These are phyloP conservation scores for Lasioglossum lativentre DNA, from an alignment of 2,888 invertebrate species.

Conservation along the genomic window DNA sequence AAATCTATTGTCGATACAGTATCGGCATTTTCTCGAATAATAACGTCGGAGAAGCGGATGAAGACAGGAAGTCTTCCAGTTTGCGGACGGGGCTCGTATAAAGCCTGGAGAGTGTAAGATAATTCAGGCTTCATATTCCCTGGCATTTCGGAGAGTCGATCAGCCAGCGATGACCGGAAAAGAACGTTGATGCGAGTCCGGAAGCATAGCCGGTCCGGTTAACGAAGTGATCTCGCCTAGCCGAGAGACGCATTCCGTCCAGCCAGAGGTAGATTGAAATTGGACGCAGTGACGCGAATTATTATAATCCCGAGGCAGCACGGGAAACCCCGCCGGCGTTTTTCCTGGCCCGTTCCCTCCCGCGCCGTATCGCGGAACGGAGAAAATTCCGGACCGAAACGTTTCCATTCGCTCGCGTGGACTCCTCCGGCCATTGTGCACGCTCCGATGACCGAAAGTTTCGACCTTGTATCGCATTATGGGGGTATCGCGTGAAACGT, in stretches of 20 bases:
- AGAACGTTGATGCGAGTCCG: conserved; percentile 33
- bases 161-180: conserved; percentile 35
- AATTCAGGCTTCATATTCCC: conserved; percentile 24
- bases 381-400: conserved; percentile 57
- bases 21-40: neutral
- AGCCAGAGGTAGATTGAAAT: conserved; percentile 80
- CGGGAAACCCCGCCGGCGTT: conserved; percentile 52
- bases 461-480: conserved; percentile 1
- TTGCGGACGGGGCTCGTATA: neutral
- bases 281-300: conserved; percentile 82
- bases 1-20: neutral
- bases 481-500: neutral
- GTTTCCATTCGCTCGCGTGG: conserved; percentile 46
- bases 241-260: conserved; percentile 51
- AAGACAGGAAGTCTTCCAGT: neutral
- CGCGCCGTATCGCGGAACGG: conserved; percentile 33
- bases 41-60: neutral
- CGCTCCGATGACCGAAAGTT: conserved; percentile 20
- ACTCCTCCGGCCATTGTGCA: conserved; percentile 45
- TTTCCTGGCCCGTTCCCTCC: conserved; percentile 40
- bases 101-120: neutral
- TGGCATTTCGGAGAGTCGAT: neutral
- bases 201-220: conserved; percentile 44
- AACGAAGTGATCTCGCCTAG: conserved; percentile 59
- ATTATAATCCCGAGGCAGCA: conserved; percentile 79